Conservation (phyloP, 2,888 invertebrate species). For the Epinotia brunnichana region DNA sequence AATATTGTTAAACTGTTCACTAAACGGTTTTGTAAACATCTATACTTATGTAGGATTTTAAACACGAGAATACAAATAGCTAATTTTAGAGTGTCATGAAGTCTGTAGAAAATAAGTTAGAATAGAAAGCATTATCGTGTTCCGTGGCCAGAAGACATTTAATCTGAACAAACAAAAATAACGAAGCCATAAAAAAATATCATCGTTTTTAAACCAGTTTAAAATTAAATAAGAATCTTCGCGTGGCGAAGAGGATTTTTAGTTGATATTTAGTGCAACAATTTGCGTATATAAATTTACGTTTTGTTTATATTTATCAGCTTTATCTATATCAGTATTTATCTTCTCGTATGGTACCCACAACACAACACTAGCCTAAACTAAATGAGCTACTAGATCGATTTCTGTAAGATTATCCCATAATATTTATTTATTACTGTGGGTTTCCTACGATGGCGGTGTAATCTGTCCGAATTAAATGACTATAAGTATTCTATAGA, state of each 20-base stretch:
- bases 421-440: too few relatives aligned
- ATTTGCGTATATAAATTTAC: neutral
- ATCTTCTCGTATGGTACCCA: too few relatives aligned
- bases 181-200: conserved; percentile 16
- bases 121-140: conserved; percentile 36
- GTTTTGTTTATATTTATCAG: too few relatives aligned
- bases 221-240: neutral
- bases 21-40: neutral
- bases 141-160: neutral
- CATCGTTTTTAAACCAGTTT: conserved; percentile 12
- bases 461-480: too few relatives aligned
- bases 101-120: neutral
- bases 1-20: too few relatives aligned
- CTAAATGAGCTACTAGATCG: too few relatives aligned
- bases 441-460: too few relatives aligned
- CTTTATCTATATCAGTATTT: too few relatives aligned
- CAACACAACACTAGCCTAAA: too few relatives aligned
- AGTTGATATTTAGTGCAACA: conserved; percentile 13
- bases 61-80: neutral
- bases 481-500: neutral
- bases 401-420: too few relatives aligned
- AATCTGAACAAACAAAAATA: conserved; percentile 15
- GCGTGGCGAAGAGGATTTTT: neutral
- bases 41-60: neutral
- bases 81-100: neutral